phyloP scores from a whole-genome alignment of 2,888 invertebrate species.

The Idaea dimidiata region DNA sequence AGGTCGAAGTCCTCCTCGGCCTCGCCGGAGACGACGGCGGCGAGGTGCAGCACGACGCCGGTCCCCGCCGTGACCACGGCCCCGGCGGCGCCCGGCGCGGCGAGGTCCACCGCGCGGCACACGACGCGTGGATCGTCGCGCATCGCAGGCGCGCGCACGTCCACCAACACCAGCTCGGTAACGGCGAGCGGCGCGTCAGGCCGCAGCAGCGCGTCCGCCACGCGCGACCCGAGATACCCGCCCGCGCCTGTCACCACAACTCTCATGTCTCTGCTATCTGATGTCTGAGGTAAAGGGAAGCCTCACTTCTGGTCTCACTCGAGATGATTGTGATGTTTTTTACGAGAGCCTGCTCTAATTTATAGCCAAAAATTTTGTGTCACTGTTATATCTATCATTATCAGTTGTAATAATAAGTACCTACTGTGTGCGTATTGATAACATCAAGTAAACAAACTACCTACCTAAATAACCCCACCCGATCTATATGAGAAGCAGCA shows the following conservation, averaged over 20 bases:
- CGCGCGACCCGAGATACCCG: conserved; percentile 53
- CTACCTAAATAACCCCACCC: too few relatives aligned
- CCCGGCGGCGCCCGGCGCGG: conserved; percentile 39
- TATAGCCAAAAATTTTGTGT: too few relatives aligned
- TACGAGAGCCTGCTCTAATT: too few relatives aligned
- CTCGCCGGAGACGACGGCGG: conserved; percentile 66
- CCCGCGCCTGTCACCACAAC: conserved; percentile 46
- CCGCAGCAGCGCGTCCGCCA: conserved; percentile 44
- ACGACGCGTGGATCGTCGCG: conserved; percentile 38
- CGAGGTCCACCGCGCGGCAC: conserved; percentile 31
- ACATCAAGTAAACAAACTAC: too few relatives aligned
- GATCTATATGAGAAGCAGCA: too few relatives aligned
- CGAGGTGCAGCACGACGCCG: conserved; percentile 59
- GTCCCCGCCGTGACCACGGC: conserved; percentile 39
- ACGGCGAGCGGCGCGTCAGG: conserved; percentile 36
- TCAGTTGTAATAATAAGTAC: too few relatives aligned
- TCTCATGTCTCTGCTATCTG: too few relatives aligned
- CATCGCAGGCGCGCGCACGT: conserved; percentile 26
- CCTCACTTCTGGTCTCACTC: too few relatives aligned
- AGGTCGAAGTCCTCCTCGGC: conserved; percentile 65
- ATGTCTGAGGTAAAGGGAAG: too few relatives aligned
- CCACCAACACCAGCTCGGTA: conserved; percentile 42
- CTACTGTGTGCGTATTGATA: too few relatives aligned
- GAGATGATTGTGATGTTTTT: too few relatives aligned
- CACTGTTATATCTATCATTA: too few relatives aligned